phyloP scores from a whole-genome alignment of 2,797 vertebrate species.

The Channallabes apus region DNA sequence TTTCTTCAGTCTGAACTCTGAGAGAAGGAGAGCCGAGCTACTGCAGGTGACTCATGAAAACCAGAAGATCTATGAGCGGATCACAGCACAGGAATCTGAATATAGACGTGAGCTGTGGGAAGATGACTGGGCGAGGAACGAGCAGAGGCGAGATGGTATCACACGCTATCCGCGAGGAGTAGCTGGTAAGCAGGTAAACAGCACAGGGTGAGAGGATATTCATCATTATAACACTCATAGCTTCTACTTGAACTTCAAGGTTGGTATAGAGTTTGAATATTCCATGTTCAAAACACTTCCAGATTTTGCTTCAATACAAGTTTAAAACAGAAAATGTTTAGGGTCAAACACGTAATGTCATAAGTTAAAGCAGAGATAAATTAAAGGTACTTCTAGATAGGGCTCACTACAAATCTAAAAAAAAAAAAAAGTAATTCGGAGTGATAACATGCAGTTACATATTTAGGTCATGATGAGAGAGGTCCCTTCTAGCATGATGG shows the following conservation, averaged over 20 bases:
- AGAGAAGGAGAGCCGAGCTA: conserved; percentile 65
- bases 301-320: neutral
- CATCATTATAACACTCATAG: too few relatives aligned
- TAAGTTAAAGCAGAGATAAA: neutral
- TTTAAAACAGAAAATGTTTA: neutral
- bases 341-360: neutral
- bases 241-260: too few relatives aligned
- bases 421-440: neutral
- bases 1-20: conserved; percentile 69
- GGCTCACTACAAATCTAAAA: neutral
- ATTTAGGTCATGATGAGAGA: neutral
- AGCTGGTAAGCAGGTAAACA: conserved; percentile 58
- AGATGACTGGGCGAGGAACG: conserved; percentile 68
- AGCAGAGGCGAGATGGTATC: conserved; percentile 62
- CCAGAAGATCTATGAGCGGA: conserved; percentile 70
- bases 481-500: neutral
- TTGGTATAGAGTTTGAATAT: too few relatives aligned
- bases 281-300: neutral
- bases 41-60: conserved; percentile 69
- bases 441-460: neutral
- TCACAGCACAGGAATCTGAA: conserved; percentile 68
- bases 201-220: neutral
- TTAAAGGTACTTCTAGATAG: neutral
- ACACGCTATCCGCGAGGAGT: conserved; percentile 63
- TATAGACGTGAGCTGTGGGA: conserved; percentile 69